Evolutionary conservation across 1,140 invertebrate species (phyloP).

Genomic region (Leptoteleia sp.): DNA sequence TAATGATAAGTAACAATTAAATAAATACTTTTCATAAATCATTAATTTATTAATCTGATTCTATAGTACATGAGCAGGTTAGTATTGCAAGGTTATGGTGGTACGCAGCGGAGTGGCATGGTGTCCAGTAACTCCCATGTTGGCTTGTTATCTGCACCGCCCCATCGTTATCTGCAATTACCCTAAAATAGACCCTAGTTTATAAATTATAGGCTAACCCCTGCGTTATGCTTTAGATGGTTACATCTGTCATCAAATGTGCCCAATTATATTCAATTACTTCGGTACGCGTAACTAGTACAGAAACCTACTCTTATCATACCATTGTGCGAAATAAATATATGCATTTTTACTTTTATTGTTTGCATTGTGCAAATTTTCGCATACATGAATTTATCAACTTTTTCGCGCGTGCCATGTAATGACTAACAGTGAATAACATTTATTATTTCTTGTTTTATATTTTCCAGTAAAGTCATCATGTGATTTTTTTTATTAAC

Average conservation of each 20-base stretch:
- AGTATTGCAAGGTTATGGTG: slow-evolving; percentile 71
- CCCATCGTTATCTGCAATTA: slow-evolving; percentile 81
- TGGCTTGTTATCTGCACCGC: slow-evolving; percentile 80
- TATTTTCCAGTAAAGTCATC: too few species aligned
- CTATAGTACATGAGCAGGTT: slow-evolving; percentile 56
- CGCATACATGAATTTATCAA: too few species aligned
- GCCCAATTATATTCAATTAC: slow-evolving; percentile 75
- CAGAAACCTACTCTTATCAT: slow-evolving; percentile 52
- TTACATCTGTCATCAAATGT: slow-evolving; percentile 77
- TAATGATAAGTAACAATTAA: too few species aligned
- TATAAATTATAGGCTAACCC: slow-evolving; percentile 80
- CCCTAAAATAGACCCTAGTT: slow-evolving; percentile 80
- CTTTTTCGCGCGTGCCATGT: too few species aligned
- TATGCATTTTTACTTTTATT: neutral
- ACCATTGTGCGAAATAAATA: slow-evolving; percentile 19
- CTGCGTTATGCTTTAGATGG: slow-evolving; percentile 65
- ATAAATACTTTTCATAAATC: too few species aligned
- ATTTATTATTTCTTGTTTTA: too few species aligned
- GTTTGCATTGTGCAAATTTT: too few species aligned
- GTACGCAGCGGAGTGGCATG: slow-evolving; percentile 69
- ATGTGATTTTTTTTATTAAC: too few species aligned
- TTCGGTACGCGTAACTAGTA: slow-evolving; percentile 44
- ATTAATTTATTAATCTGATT: slow-evolving; percentile 26
- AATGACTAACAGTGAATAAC: too few species aligned
- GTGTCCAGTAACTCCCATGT: slow-evolving; percentile 81